Conservation (phyloP, 2,888 invertebrate genomes). For the Ochropleura plecta region DNA sequence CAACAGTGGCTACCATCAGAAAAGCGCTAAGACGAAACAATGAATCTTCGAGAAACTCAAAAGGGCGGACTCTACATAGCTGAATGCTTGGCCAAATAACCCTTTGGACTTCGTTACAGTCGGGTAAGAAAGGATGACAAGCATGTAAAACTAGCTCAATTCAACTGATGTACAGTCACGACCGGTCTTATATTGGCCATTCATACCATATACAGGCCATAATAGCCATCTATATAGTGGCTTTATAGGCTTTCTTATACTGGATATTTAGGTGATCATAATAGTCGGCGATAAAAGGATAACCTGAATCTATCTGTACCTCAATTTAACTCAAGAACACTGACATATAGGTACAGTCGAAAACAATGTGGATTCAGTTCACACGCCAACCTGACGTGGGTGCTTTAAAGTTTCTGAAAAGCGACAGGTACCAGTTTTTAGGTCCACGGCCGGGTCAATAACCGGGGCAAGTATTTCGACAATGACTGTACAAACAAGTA, state of each 20-base stretch:
- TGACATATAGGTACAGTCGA: conserved; percentile 21
- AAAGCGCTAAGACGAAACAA: neutral
- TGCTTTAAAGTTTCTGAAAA: conserved; percentile 67
- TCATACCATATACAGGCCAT: no score
- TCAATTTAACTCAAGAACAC: no score
- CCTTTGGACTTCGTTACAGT: no score
- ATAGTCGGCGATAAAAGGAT: no score
- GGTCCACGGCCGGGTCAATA: conserved; percentile 81
- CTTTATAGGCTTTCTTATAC: neutral
- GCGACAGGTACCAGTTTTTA: conserved; percentile 77
- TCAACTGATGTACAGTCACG: conserved; percentile 22
- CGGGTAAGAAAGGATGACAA: neutral
- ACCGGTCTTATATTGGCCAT: conserved; percentile 8
- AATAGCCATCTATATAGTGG: neutral
- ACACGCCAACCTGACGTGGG: conserved; percentile 56
- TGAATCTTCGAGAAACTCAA: neutral
- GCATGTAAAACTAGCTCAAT: conserved; percentile 12
- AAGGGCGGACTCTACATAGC: no score
- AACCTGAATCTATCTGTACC: no score
- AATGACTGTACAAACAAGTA: conserved; percentile 66
- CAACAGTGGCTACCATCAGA: neutral
- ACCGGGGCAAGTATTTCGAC: conserved; percentile 85
- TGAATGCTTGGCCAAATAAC: no score
- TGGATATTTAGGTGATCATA: neutral
- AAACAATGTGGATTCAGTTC: conserved; percentile 61